Base-by-base conservation (phyloP, 2,888 invertebrate species). In the Lasioglossum villosulum region DNA sequence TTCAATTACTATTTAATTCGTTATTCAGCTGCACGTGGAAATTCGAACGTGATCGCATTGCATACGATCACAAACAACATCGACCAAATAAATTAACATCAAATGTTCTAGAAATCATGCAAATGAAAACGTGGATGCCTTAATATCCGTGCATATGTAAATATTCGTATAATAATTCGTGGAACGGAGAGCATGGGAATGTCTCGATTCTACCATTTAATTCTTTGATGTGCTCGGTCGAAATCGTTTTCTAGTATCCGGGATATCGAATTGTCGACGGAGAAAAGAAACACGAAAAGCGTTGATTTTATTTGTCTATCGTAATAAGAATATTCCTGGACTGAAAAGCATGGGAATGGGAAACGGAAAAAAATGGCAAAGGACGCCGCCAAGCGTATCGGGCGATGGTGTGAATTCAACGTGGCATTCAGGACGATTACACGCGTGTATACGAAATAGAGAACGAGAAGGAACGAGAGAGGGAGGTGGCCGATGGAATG, bases 351-450 rank as follows among this genome's bases (percentile, higher is more conserved):
- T 14, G 10, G 23, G 23, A 23, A 19, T 4, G 10, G 8, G 19
- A 66, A 19, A 5, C 6, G 63, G 10, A 37, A 39, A 48, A 66
- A 74, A 83, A 39, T 45, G 59, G 72, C 72, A 88, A 75, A 78
- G 78, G 74, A 63, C 39, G 75, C 78, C 76, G 83, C 78, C 76
- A 70, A 72, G 70, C 78, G 82, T 73, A 70, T 78, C 75, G 45
- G 52, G 56, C 52, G 75, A 87, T 80, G 83, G 88, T 89, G 89
- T 89, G 89, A 89, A 89, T 89, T 88, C 81, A 80, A 86, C 88
- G 79, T 89, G 89, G 82, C 84, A 80, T 80, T 84, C 76, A 63
- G 70, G 75, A 83, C 79, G 89, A 89, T 88, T 84, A 86, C 84
- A 70, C 75, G 70, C 70, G 85, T 70, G 39, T 70, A 70, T 39